Base-by-base conservation (phyloP, 2,113 vertebrate species). In the Gambusia affinis region DNA sequence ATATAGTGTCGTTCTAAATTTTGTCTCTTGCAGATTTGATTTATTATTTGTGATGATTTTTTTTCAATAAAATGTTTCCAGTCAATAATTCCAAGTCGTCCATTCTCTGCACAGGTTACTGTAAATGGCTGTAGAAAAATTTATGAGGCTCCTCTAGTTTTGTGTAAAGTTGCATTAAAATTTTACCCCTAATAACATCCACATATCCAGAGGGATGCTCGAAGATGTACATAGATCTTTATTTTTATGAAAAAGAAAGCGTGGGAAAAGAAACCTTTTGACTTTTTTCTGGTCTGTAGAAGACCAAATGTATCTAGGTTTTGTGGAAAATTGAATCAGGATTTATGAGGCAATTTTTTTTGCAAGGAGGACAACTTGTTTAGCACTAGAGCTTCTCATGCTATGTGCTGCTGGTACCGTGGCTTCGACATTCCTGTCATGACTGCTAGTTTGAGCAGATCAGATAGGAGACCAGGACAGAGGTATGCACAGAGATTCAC, bases 381-480 rank as follows among this genome's bases (percentile, higher is more conserved):
- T 35, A 35, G 7, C 33, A 8, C 33, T 35, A 35, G 44, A 39
- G 2, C 44, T 19, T 51, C 17, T 51, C 44, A 51, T 0, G 33
- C 44, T 51, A 12, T 51, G 17, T 51, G 47, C 47, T 30, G 15
- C 29, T 62, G 61, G 10, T 30, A 8, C 28, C 8, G 17, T 17
- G 51, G 29, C 14, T 31, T 30, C 64, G n/a, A 85, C 73, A 81
- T 87, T 87, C 80, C 73, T 84, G 8, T 66, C 47, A 64, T 12
- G 11, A 60, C 39, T 87, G 82, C 83, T 77, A 76, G 79, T 87
- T 80, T 15, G 62, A 82, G 73, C 87, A 76, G 63, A 81, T 82
- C 71, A 54, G 22, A 54, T 24, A 54, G 51, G 22, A 51, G 17
- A 54, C 22, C 51, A 54, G 22, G 51, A 19, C 51, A 24, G 22